Evolutionary conservation across 2,113 vertebrate species (phyloP), one percentile per base, ranked within the genome.

Genomic region (Thunnus thynnus): DNA sequence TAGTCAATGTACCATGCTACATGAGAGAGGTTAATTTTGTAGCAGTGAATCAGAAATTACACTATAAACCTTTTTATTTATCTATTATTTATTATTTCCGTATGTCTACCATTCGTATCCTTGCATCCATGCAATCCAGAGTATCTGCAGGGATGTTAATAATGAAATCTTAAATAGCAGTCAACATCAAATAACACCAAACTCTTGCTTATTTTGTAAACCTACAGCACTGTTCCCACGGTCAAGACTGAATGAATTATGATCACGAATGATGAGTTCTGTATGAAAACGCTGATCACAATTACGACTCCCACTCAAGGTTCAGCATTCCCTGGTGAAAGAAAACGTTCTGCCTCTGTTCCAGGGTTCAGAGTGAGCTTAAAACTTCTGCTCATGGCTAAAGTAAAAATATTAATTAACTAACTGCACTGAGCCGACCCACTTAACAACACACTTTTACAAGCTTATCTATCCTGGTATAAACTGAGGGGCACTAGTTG

Each of bases 1-100:
- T 82, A 56, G 80, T 71, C 63, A 77, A 55, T 70, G 4, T 0
- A 41, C 9, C 72, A 56, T 62, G 30, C 44, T 73, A 41, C 52
- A 72, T 10, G 22, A 68, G 78, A 72, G 32, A 30, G 46, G n/a
- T n/a, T 20, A 50, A 22, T 30, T 41, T n/a, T 41, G 32, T 13
- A 58, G 41, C 9, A 57, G 14, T 54, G 22, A 47, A 41, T 54
- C 48, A 22, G 27, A 12, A 18, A 17, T 69, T 32, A 30, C 25
- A 47, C 57, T 44, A 25, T 0, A 58, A 30, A 64, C 0, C 2
- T 46, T 27, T 46, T 27, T 16, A 73, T 44, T 68, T 0, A 22
- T 36, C 13, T 46, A 55, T 55, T 55, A 55, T 55, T 18, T 8
- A 55, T 55, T 18, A 1, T 55, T 8, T 55, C 5, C 5, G 16